Conservation (phyloP, 2,888 invertebrate species). For the Macroteleia sp. region DNA sequence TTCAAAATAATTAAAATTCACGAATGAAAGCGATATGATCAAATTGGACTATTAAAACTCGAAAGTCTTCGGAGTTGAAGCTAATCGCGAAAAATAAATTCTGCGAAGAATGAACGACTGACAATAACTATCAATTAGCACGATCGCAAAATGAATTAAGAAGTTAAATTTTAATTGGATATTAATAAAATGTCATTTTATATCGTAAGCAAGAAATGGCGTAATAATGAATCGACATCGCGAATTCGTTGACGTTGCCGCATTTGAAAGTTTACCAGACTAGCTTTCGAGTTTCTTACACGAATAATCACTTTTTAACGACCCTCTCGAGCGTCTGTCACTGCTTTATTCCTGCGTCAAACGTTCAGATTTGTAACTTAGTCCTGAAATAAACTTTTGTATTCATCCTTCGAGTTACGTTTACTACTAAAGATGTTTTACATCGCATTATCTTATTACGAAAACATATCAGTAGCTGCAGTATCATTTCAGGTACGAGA, state of each 20-base stretch:
- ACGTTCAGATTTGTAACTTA: constrained; percentile 34
- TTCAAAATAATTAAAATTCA: no score
- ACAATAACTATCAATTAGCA: constrained; percentile 21
- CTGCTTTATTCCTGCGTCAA: constrained; percentile 38
- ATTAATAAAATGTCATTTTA: constrained; percentile 41
- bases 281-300: constrained; percentile 39
- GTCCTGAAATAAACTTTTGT: constrained; percentile 19
- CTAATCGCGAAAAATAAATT: not conserved
- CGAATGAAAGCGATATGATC: no score
- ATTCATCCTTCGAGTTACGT: constrained; percentile 5
- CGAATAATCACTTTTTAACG: constrained; percentile 60
- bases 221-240: constrained; percentile 39
- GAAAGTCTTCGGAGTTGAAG: no score
- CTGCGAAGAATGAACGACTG: not conserved
- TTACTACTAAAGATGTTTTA: not conserved
- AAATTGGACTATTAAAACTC: not conserved
- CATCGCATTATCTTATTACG: constrained; percentile 1
- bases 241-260: constrained; percentile 45
- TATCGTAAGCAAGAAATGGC: constrained; percentile 35
- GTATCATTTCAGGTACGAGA: not conserved
- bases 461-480: not conserved
- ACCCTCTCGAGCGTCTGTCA: constrained; percentile 35
- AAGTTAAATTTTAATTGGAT: constrained; percentile 34
- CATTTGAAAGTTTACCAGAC: constrained; percentile 54
- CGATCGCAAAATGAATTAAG: constrained; percentile 12